These are phyloP conservation scores for Athalia circularis DNA, from an alignment of 2,888 invertebrate species.

Conservation along the genomic window DNA sequence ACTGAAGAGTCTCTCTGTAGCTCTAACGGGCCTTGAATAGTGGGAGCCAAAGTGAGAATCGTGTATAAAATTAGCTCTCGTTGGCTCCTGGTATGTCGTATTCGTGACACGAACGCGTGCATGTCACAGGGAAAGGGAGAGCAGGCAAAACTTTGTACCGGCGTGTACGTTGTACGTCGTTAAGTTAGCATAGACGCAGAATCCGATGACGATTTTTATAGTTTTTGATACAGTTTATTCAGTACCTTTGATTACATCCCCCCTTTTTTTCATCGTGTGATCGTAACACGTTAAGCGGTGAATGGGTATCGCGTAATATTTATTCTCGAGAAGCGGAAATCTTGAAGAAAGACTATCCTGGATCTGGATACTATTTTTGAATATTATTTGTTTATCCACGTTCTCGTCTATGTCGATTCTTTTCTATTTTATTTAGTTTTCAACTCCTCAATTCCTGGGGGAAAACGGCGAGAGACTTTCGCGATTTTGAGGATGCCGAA, in stretches of 20 bases:
- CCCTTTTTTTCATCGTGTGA: background rate
- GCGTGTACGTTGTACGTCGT: background rate
- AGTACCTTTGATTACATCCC: too few relatives aligned
- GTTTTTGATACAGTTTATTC: too few relatives aligned
- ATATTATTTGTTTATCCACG: too few relatives aligned
- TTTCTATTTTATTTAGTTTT: too few relatives aligned
- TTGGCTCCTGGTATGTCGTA: conserved; percentile 46
- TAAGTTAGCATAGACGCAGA: background rate
- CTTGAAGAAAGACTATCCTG: background rate
- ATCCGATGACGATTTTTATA: background rate
- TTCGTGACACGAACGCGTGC: conserved; percentile 52
- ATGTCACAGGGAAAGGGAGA: conserved; percentile 48
- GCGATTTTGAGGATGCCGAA: too few relatives aligned
- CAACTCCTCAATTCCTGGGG: too few relatives aligned
- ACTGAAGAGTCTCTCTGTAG: conserved; percentile 21
- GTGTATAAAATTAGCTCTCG: conserved; percentile 46
- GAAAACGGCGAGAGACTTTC: too few relatives aligned
- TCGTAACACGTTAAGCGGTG: background rate
- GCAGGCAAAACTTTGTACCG: background rate
- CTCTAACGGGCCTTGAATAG: conserved; percentile 61
- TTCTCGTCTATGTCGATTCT: too few relatives aligned
- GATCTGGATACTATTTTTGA: too few relatives aligned
- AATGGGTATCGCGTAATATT: background rate
- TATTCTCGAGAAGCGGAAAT: background rate
- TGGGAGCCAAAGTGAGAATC: conserved; percentile 53